Percentiles rank a stretch among this genome's conserved stretches.
phyloP scores from a whole-genome alignment of 92 coral and sea anemone genomes.

The Ricordea florida region DNA sequence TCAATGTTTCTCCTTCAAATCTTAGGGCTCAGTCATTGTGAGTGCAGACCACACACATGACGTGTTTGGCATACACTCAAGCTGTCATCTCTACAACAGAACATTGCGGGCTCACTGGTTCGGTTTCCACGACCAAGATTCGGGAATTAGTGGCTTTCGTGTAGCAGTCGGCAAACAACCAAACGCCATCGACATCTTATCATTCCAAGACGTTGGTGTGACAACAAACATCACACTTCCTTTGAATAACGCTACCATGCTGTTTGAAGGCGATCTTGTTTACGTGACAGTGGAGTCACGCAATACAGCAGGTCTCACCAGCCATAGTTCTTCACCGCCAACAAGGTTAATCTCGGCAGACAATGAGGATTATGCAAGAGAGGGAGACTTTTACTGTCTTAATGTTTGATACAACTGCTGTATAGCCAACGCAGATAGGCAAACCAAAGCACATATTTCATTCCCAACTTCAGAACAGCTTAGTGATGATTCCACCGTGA shows the following conservation, averaged over 20 bases:
- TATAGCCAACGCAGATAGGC: too few relatives aligned
- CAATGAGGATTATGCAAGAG: slow-evolving; percentile 32
- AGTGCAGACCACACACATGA: slow-evolving; percentile 86
- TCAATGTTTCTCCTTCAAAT: too few relatives aligned
- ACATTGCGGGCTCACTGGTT: slow-evolving; percentile 85
- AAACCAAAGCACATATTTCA: too few relatives aligned
- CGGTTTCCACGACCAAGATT: slow-evolving; percentile 75
- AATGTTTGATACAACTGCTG: too few relatives aligned
- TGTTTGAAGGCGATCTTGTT: slow-evolving; percentile 65
- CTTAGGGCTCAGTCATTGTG: slow-evolving; percentile 86
- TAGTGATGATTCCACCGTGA: too few relatives aligned
- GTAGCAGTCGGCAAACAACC: slow-evolving; percentile 68
- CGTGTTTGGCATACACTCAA: slow-evolving; percentile 71
- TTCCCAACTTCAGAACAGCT: too few relatives aligned
- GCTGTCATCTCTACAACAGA: slow-evolving; percentile 82
- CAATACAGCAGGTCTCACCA: slow-evolving; percentile 76
- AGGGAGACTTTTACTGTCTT: too few relatives aligned
- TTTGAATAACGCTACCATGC: slow-evolving; percentile 39
- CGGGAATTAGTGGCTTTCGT: slow-evolving; percentile 74
- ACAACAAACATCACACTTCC: too few relatives aligned
- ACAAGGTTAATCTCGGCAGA: slow-evolving; percentile 80
- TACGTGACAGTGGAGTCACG: slow-evolving; percentile 79
- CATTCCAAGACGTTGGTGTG: slow-evolving; percentile 59
- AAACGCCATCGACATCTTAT: slow-evolving; percentile 38
- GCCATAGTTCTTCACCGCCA: slow-evolving; percentile 63